Evolutionary conservation across 1,140 invertebrate genomes (phyloP).

Genomic region (Macrobrachium nipponense): DNA sequence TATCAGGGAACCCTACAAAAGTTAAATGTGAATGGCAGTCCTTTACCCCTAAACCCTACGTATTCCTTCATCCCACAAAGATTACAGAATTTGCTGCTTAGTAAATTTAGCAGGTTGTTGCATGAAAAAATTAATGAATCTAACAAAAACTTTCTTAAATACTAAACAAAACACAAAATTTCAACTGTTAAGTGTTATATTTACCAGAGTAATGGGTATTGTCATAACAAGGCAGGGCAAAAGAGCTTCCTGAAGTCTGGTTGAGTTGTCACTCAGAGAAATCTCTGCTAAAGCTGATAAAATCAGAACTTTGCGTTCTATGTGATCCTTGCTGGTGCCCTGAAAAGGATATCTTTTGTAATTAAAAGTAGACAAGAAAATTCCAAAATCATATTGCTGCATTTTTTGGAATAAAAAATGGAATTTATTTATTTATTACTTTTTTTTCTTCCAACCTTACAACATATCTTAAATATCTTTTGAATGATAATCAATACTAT

Average conservation of each 20-base stretch:
- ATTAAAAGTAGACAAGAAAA: no score
- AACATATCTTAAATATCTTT: not conserved
- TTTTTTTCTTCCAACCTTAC: not conserved
- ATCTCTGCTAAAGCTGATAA: conserved; percentile 45
- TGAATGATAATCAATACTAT: not conserved
- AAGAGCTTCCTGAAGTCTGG: conserved; percentile 44
- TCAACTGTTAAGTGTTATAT: not conserved
- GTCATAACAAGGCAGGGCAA: conserved; percentile 54
- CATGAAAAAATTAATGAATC: no score
- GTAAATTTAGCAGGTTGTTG: no score
- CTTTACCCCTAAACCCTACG: no score
- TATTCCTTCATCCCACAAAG: no score
- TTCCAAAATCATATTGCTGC: no score
- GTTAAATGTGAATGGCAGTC: no score
- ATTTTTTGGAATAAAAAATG: no score
- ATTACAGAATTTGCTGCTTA: no score
- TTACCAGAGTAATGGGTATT: conserved; percentile 38
- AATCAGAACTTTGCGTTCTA: conserved; percentile 55
- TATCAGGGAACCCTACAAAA: no score
- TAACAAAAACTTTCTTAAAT: no score
- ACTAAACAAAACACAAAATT: not conserved
- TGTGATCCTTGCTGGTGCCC: conserved; percentile 42
- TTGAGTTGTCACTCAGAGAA: conserved; percentile 32
- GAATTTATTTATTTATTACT: no score
- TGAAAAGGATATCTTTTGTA: conserved; percentile 1